Base-by-base conservation (phyloP, 2,113 vertebrate species). In the Calcarius ornatus region DNA sequence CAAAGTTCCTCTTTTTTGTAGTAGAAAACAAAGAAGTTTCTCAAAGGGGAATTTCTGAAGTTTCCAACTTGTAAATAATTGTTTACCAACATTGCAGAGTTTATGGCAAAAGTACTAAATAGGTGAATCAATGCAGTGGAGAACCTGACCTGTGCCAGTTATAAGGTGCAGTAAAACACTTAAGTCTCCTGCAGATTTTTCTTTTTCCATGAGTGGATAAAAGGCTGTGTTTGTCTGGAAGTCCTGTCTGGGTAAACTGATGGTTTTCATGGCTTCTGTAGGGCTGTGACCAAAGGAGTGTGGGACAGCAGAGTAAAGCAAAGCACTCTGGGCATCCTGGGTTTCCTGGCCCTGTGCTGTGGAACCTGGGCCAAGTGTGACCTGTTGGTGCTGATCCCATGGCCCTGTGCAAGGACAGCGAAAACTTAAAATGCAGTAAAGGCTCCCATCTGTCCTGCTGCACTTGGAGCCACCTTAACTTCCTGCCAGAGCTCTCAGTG, bases 241-340 rank as follows among this genome's bases (percentile, higher is more conserved):
- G 5, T 37, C 3, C n/a, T 35, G 11, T 57, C 24, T 91, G 76
- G 35, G 27, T 47, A 31, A 79, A 50, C 5, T 9, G n/a, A 5
- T 79, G 50, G 6, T 42, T 81, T 66, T 38, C 40, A 4, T 27
- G 51, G 63, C 70, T 80, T 78, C 27, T 30, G 59, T 59, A 37
- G 76, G 43, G 61, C 48, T 61, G 42, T 43, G 50, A 20, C n/a
- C 18, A 7, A 7, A 57, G 35, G 25, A 23, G 23, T 0, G 1
- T 37, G 40, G 87, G 50, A n/a, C 42, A 42, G 27, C 54, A 80
- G 60, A 81, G 79, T 33, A 20, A 64, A 68, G 40, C 50, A 45
- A 51, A 70, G 40, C 35, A n/a, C 47, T 0, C 28, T 15, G 23
- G 4, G 0, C 1, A 28, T 2, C 5, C 12, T 28, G 13, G 69